Evolutionary conservation across 2,888 invertebrate species (phyloP).

Genomic region (Hoplodrina ambigua): DNA sequence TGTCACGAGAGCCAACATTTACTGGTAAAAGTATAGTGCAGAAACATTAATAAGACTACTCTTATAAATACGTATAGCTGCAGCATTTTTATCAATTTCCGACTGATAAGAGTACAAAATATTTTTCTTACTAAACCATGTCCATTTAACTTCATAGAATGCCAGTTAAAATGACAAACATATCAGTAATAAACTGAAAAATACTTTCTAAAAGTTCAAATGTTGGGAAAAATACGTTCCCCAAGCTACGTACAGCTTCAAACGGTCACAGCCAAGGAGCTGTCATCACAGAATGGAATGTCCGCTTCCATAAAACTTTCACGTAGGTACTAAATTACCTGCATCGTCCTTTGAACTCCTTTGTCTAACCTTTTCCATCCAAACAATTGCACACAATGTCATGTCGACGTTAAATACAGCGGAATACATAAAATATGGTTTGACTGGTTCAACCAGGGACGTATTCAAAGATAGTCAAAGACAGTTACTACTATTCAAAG

Average conservation of each 20-base stretch:
- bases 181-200: not conserved
- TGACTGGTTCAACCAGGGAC: not conserved
- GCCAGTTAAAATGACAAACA: not conserved
- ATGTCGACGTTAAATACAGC: slow-evolving; percentile 50
- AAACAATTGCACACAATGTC: slow-evolving; percentile 54
- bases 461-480: not conserved
- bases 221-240: not conserved
- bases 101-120: no score
- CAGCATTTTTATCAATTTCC: no score
- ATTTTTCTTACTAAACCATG: not conserved
- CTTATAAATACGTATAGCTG: no score
- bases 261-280: slow-evolving; percentile 11
- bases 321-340: slow-evolving; percentile 45
- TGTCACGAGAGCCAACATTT: no score
- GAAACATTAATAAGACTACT: no score
- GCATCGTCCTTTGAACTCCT: slow-evolving; percentile 49
- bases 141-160: not conserved
- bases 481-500: no score
- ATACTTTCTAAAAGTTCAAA: not conserved
- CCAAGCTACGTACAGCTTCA: not conserved
- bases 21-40: no score
- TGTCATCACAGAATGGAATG: slow-evolving; percentile 9
- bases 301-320: slow-evolving; percentile 34
- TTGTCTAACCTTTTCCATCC: slow-evolving; percentile 48
- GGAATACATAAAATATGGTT: slow-evolving; percentile 44